Evolutionary conservation across 2,113 vertebrate genomes (phyloP).

Genomic region (Mellivora capensis): DNA sequence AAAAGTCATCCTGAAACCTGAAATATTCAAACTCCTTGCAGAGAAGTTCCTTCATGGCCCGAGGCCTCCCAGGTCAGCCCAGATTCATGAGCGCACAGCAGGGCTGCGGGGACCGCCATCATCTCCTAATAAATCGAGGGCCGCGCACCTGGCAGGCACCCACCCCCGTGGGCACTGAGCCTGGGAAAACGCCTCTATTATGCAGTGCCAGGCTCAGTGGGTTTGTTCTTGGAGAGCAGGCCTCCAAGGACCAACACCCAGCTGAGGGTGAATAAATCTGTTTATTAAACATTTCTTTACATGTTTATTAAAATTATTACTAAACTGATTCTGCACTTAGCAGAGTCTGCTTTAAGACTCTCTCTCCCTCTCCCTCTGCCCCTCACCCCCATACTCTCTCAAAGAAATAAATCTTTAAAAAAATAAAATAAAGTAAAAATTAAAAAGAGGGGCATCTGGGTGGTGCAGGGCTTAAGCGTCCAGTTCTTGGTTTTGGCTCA

Average conservation of each 20-base stretch:
- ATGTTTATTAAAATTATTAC: background rate
- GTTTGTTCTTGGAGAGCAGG: slow-evolving; percentile 29
- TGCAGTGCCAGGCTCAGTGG: background rate
- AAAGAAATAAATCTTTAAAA: background rate
- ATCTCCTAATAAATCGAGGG: slow-evolving; percentile 21
- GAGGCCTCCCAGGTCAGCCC: background rate
- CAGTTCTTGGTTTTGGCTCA: background rate
- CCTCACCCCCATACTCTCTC: background rate
- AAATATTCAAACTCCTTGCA: background rate
- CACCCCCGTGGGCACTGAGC: background rate
- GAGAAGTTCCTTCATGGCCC: background rate
- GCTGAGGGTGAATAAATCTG: background rate
- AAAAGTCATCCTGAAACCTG: background rate
- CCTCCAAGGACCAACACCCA: background rate
- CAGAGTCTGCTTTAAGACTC: background rate
- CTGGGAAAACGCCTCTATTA: background rate
- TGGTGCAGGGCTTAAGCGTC: background rate
- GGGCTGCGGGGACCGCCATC: background rate
- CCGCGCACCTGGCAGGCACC: background rate
- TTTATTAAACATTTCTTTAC: too few relatives aligned
- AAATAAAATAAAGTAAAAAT: background rate
- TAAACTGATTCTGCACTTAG: background rate
- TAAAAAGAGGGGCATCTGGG: background rate
- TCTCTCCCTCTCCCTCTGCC: background rate
- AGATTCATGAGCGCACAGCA: background rate